These are phyloP conservation scores for Momotus momota DNA, from an alignment of 2,797 vertebrate species.

Conservation along the genomic window DNA sequence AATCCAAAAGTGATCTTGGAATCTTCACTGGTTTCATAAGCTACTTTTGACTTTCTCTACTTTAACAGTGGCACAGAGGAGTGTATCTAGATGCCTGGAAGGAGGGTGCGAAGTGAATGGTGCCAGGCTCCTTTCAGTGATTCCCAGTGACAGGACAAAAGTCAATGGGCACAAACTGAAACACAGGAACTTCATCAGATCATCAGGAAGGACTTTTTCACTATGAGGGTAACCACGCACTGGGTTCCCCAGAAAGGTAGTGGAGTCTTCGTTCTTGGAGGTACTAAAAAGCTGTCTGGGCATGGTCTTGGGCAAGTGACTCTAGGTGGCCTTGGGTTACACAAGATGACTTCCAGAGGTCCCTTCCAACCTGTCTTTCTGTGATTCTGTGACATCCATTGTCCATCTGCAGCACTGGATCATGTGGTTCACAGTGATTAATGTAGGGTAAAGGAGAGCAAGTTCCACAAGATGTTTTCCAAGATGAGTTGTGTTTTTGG, in stretches of 20 bases:
- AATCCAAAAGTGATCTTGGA: not conserved
- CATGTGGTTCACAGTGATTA: rapidly evolving
- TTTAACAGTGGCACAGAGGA: not conserved
- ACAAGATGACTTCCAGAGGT: too few species aligned
- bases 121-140: too few species aligned
- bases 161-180: not conserved
- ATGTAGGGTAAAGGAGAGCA: not conserved
- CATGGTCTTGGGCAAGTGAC: not conserved
- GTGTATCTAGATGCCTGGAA: not conserved
- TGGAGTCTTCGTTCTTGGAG: not conserved
- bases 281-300: not conserved
- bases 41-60: not conserved
- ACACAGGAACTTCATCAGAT: not conserved
- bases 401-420: not conserved
- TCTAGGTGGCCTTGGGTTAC: not conserved
- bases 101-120: not conserved
- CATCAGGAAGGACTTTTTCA: not conserved
- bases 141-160: too few species aligned
- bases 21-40: not conserved
- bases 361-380: not conserved
- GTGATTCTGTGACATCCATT: too few species aligned
- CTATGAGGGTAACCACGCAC: not conserved
- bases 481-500: not conserved
- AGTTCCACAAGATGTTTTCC: not conserved
- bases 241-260: not conserved